A percentile compares a stretch with the other conserved stretches of the same genome.
phyloP scores from a whole-genome alignment of 2,888 invertebrate species.

The Melipona beecheii region DNA sequence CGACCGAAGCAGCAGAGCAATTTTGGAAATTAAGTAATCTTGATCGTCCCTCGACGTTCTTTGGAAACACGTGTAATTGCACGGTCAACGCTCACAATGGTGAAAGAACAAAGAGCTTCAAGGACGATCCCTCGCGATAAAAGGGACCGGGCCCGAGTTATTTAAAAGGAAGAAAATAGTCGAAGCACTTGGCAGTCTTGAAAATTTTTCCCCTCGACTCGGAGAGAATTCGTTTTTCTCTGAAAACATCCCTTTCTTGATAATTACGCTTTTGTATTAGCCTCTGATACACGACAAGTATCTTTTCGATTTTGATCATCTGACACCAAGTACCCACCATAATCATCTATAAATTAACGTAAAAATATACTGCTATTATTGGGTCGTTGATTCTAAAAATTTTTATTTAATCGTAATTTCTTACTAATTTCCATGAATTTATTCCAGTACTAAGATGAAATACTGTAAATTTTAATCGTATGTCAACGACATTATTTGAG shows the following conservation, averaged over 20 bases:
- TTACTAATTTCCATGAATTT: no score
- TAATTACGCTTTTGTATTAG: neutral
- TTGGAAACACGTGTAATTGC: neutral
- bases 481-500: no score
- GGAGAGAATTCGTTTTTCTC: neutral
- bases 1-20: neutral
- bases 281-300: no score
- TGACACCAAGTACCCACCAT: no score
- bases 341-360: no score
- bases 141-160: neutral
- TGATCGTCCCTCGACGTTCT: neutral
- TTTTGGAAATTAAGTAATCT: constrained; percentile 31
- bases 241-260: neutral
- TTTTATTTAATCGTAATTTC: no score
- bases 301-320: no score
- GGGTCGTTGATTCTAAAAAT: no score
- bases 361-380: no score
- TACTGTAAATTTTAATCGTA: no score
- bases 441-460: no score
- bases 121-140: neutral
- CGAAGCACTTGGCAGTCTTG: neutral
- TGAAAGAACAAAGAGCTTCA: neutral
- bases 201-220: neutral
- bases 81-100: constrained; percentile 2
- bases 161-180: neutral